These are phyloP conservation scores for Pachliopta kotzebuea DNA, from an alignment of 2,888 invertebrate genomes.

Conservation along the genomic window DNA sequence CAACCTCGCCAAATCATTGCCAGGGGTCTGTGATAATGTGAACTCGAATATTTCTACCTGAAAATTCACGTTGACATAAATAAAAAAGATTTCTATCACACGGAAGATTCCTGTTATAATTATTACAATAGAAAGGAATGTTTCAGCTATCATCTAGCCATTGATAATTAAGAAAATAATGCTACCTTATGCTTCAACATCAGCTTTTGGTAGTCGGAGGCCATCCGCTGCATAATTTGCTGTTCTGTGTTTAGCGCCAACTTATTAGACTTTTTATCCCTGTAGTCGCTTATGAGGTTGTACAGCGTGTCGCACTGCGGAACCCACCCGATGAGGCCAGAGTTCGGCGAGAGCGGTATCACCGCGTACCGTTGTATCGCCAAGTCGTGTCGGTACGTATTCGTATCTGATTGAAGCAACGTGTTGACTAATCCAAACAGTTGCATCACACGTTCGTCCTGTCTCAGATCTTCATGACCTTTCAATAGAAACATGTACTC, in stretches of 20 bases:
- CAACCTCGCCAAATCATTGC: constrained; percentile 95
- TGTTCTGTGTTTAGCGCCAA: constrained; percentile 97
- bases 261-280: constrained; percentile 94
- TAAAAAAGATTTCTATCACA: too few relatives aligned
- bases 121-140: too few relatives aligned
- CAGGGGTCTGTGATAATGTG: constrained; percentile 95
- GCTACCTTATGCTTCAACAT: constrained; percentile 97
- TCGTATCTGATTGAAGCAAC: constrained; percentile 94
- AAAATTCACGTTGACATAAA: background rate
- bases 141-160: background rate
- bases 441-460: constrained; percentile 99
- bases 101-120: too few relatives aligned
- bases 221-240: constrained; percentile 97
- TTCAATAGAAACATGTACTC: constrained; percentile 99
- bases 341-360: constrained; percentile 98
- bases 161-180: constrained; percentile 21
- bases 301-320: constrained; percentile 99
- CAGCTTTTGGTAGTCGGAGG: constrained; percentile 97
- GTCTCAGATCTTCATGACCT: constrained; percentile 98
- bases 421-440: constrained; percentile 98
- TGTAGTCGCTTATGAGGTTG: constrained; percentile 96
- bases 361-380: constrained; percentile 95
- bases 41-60: constrained; percentile 97
- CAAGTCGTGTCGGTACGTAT: constrained; percentile 94
- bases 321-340: constrained; percentile 99